phyloP scores from a whole-genome alignment of 2,797 vertebrate genomes.

The Semaprochilodus insignis region DNA sequence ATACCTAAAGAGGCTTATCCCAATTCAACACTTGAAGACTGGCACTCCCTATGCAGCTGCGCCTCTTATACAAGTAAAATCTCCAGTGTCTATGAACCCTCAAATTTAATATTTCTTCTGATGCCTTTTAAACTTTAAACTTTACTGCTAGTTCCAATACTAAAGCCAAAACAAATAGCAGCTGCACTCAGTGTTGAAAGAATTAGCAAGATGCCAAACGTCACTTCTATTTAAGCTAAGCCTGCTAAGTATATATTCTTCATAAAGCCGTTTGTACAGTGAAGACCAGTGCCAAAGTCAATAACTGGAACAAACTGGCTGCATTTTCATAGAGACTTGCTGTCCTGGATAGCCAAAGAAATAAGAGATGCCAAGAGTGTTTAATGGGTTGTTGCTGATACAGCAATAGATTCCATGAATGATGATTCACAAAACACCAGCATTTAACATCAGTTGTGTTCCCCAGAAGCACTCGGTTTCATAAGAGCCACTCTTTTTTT shows the following conservation, averaged over 20 bases:
- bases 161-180: slow-evolving; percentile 8
- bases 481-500: slow-evolving; percentile 15
- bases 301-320: slow-evolving; percentile 11
- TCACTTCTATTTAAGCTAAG: slow-evolving; percentile 26
- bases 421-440: slow-evolving; percentile 35
- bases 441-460: slow-evolving; percentile 27
- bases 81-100: background rate
- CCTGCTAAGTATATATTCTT: slow-evolving; percentile 32
- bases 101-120: background rate
- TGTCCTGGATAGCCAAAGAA: slow-evolving; percentile 36
- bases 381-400: slow-evolving; percentile 38
- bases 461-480: slow-evolving; percentile 31
- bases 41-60: background rate
- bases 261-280: slow-evolving; percentile 31
- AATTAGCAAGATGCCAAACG: slow-evolving; percentile 22
- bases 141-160: background rate
- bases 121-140: slow-evolving; percentile 3
- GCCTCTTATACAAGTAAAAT: background rate
- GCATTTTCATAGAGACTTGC: slow-evolving; percentile 6
- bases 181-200: slow-evolving; percentile 5
- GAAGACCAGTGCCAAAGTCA: slow-evolving; percentile 20
- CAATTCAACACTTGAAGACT: background rate
- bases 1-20: background rate
- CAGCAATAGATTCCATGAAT: slow-evolving; percentile 30
- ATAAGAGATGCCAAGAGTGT: slow-evolving; percentile 35